phyloP scores from a whole-genome alignment of 2,113 vertebrate species.

The Istiophorus platypterus region DNA sequence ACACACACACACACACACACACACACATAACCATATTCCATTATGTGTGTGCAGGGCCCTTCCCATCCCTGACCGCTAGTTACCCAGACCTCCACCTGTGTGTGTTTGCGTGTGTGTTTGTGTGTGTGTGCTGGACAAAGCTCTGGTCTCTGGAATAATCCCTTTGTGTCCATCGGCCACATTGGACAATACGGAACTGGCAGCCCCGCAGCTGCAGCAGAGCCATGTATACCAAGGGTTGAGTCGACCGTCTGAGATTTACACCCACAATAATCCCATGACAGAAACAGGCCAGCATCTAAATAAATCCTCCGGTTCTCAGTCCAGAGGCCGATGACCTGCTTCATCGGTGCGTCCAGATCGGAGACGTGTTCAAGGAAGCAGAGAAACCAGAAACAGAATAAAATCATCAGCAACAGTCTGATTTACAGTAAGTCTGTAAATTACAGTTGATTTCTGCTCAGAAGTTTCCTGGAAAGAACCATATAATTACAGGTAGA shows the following conservation, averaged over 20 bases:
- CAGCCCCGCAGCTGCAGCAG: conserved; percentile 23
- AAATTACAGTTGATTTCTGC: too few species aligned
- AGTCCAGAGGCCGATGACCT: too few species aligned
- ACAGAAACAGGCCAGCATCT: not conserved
- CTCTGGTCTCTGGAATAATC: conserved; percentile 66
- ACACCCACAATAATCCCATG: too few species aligned
- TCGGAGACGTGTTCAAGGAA: too few species aligned
- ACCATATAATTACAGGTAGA: too few species aligned
- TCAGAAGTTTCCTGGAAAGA: too few species aligned
- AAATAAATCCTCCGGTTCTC: too few species aligned
- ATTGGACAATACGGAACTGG: conserved; percentile 31
- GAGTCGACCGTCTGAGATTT: not conserved
- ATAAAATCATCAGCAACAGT: too few species aligned
- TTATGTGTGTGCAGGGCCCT: conserved; percentile 3
- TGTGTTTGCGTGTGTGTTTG: conserved; percentile 26
- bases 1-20: conserved; percentile 31
- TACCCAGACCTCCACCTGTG: conserved; percentile 34
- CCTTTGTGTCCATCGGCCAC: conserved; percentile 47
- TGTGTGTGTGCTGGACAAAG: conserved; percentile 50
- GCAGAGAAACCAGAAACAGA: too few species aligned
- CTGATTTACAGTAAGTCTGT: too few species aligned
- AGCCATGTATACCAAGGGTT: not conserved
- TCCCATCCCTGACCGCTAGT: conserved; percentile 26
- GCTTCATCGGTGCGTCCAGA: too few species aligned
- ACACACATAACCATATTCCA: conserved; percentile 27